phyloP scores from a whole-genome alignment of 2,797 vertebrate genomes.

The Heterohyrax brucei region DNA sequence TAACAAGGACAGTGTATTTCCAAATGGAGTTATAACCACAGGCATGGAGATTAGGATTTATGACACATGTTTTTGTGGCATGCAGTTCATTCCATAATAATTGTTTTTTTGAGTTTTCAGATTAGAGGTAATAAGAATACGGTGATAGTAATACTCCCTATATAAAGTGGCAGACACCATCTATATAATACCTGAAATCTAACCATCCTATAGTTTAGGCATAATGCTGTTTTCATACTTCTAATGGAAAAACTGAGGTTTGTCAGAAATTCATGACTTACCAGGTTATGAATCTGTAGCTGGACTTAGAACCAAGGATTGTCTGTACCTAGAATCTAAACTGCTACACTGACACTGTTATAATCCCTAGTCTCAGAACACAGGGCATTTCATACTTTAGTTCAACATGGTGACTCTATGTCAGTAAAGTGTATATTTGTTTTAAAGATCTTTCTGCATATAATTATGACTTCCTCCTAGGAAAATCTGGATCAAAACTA shows the following conservation, averaged over 20 bases:
- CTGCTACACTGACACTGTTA: neutral
- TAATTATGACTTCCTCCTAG: neutral
- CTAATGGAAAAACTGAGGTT: neutral
- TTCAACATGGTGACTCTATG: neutral
- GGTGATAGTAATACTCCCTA: neutral
- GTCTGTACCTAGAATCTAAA: neutral
- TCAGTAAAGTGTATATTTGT: neutral
- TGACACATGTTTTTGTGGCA: too few relatives aligned
- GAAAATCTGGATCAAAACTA: neutral
- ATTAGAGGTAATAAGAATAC: neutral
- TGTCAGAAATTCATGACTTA: neutral
- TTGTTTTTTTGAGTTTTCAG: constrained; percentile 9
- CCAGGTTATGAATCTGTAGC: neutral
- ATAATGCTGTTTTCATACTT: neutral
- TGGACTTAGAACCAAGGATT: neutral
- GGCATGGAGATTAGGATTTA: too few relatives aligned
- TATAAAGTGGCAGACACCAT: neutral
- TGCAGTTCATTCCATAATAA: too few relatives aligned
- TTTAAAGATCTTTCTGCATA: neutral
- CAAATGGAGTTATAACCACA: too few relatives aligned
- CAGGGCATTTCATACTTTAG: neutral
- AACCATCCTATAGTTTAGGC: neutral
- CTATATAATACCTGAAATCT: neutral
- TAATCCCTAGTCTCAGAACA: neutral
- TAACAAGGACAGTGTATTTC: too few relatives aligned